These are phyloP conservation scores for Lithophane ornitopus DNA, from an alignment of 2,888 invertebrate genomes.

Conservation along the genomic window DNA sequence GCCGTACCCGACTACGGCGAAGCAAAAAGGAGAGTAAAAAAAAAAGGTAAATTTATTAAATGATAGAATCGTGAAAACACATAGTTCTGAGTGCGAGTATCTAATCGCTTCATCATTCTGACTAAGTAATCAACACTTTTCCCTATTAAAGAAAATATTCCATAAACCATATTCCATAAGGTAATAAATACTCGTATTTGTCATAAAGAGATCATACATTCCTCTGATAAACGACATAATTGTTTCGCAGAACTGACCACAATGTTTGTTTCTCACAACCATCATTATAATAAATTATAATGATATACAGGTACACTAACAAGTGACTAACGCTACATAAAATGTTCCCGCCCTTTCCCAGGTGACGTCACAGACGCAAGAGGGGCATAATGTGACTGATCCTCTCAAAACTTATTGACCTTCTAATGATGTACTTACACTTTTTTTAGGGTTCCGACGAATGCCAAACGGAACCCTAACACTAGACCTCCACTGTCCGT, in stretches of 20 bases:
- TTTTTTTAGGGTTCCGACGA: too few species aligned
- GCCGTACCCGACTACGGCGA: too few species aligned
- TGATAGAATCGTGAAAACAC: background rate
- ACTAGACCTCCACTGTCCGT: too few species aligned
- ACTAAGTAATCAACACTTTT: too few species aligned
- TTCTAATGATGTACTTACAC: background rate
- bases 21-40: too few species aligned
- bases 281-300: too few species aligned
- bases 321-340: slow-evolving; percentile 3
- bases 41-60: too few species aligned
- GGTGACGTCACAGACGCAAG: background rate
- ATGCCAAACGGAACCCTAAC: too few species aligned
- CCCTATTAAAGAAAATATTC: background rate
- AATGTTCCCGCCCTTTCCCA: slow-evolving; percentile 6
- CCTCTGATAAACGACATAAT: background rate
- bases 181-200: background rate
- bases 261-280: background rate
- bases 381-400: background rate
- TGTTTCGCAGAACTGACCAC: slow-evolving; percentile 24
- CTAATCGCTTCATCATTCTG: background rate
- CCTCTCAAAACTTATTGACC: background rate
- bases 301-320: background rate
- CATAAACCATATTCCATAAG: background rate
- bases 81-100: background rate
- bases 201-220: background rate